Conservation (phyloP, 2,888 invertebrate genomes). For the Ornithoptera alexandrae region DNA sequence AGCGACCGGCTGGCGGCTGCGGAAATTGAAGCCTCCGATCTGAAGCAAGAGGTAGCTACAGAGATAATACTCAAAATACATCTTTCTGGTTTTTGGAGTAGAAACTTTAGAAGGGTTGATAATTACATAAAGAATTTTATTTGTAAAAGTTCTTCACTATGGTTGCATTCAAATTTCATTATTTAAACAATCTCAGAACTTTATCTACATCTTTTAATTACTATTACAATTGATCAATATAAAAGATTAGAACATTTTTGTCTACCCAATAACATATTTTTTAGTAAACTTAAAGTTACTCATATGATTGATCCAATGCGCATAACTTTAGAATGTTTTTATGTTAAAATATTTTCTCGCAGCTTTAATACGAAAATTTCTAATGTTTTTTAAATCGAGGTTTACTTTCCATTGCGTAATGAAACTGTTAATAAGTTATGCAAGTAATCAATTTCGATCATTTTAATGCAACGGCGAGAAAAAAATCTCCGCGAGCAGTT, state of each 20-base stretch:
- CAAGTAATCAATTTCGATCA: slow-evolving; percentile 22
- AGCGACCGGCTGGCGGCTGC: slow-evolving; percentile 68
- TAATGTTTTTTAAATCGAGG: background rate
- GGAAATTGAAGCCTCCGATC: slow-evolving; percentile 76
- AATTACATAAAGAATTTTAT: no score
- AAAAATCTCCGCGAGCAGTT: slow-evolving; percentile 22
- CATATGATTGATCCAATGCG: background rate
- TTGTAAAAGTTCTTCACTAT: no score
- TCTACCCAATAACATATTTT: no score
- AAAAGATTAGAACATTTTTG: no score
- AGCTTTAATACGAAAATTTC: background rate
- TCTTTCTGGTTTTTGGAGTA: no score
- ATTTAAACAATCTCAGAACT: no score
- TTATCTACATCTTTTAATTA: no score
- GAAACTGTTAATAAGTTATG: slow-evolving; percentile 15
- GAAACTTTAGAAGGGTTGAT: no score
- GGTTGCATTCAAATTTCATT: no score
- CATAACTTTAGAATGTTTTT: background rate
- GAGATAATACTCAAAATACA: no score
- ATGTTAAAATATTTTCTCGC: background rate
- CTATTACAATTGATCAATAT: no score
- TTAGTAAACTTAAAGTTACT: background rate
- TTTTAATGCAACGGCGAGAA: slow-evolving; percentile 9
- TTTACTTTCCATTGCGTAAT: slow-evolving; percentile 22
- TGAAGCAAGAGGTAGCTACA: slow-evolving; percentile 70